phyloP scores from a whole-genome alignment of 2,888 invertebrate genomes.

The Drosophila meridionalis region DNA sequence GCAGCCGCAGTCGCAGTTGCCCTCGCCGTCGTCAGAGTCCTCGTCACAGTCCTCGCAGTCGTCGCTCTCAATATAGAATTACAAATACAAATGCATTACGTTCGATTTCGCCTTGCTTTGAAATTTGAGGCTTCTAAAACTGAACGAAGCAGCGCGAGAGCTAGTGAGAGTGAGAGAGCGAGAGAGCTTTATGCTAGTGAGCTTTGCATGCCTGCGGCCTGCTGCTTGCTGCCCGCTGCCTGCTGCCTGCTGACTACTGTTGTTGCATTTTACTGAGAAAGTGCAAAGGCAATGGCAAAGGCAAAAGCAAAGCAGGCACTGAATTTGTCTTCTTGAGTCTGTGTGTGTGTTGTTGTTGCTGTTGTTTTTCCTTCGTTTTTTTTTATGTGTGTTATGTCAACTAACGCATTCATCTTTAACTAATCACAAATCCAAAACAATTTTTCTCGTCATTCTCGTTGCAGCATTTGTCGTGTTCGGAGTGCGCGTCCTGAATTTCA shows the following conservation, averaged over 20 bases:
- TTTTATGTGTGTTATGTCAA: conserved; percentile 34
- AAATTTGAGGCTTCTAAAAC: conserved; percentile 69
- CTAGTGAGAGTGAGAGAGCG: not conserved
- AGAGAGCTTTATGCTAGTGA: not conserved
- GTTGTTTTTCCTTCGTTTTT: not conserved
- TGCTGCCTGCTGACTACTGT: conserved; percentile 8
- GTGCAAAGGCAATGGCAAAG: conserved; percentile 45
- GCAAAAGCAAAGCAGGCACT: conserved; percentile 60
- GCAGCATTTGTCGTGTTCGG: conserved; percentile 83
- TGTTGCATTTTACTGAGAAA: conserved; percentile 54
- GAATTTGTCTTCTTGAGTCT: conserved; percentile 46
- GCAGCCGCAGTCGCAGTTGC: conserved; percentile 1
- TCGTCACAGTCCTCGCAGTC: not conserved
- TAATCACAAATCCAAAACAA: conserved; percentile 53
- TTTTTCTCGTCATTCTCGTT: conserved; percentile 78
- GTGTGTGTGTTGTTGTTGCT: conserved; percentile 4
- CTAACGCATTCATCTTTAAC: conserved; percentile 55
- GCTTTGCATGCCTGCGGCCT: conserved; percentile 19
- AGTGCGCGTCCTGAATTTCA: conserved; percentile 65
- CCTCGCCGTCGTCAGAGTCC: not conserved
- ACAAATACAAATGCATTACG: conserved; percentile 63
- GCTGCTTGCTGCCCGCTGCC: not conserved
- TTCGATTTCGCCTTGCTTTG: conserved; percentile 54
- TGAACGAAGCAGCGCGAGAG: conserved; percentile 10
- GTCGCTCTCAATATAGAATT: conserved; percentile 57